Conservation (phyloP, 2,888 invertebrate species). For the Congeria kusceri region DNA sequence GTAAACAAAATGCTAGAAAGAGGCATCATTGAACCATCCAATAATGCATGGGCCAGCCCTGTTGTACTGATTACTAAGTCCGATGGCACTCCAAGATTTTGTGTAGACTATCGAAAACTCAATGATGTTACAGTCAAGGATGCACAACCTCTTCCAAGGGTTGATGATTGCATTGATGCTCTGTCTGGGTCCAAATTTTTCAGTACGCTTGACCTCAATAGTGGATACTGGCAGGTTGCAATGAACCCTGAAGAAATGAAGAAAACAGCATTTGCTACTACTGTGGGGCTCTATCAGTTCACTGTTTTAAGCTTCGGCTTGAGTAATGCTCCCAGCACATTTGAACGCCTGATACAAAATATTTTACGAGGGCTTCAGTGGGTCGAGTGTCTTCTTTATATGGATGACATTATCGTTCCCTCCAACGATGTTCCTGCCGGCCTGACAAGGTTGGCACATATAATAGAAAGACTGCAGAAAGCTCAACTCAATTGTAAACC, state of each 20-base stretch:
- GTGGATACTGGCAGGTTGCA: conserved; percentile 57
- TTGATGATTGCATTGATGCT: conserved; percentile 54
- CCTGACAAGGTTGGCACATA: conserved; percentile 14
- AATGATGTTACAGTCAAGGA: conserved; percentile 54
- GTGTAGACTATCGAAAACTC: conserved; percentile 53
- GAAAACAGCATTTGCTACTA: conserved; percentile 5
- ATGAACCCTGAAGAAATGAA: conserved; percentile 14
- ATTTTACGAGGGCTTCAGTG: conserved; percentile 46
- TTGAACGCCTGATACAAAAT: not conserved
- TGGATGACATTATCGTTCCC: not conserved
- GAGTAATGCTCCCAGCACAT: not conserved
- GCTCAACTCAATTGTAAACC: conserved; percentile 33
- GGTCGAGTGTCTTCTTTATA: conserved; percentile 40
- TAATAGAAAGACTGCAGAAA: conserved; percentile 9
- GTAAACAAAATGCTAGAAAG: conserved; percentile 42
- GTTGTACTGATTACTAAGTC: conserved; percentile 55
- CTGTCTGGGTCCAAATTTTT: conserved; percentile 53
- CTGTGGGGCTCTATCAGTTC: not conserved
- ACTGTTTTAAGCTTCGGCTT: not conserved
- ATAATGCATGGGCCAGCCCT: conserved; percentile 54
- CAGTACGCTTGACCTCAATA: conserved; percentile 52
- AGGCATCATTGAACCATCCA: conserved; percentile 53
- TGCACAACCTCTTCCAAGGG: conserved; percentile 53
- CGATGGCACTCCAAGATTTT: conserved; percentile 49
- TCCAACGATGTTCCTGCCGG: not conserved